Evolutionary conservation across 1,140 invertebrate species (phyloP).

Genomic region (Lepidurus arcticus): DNA sequence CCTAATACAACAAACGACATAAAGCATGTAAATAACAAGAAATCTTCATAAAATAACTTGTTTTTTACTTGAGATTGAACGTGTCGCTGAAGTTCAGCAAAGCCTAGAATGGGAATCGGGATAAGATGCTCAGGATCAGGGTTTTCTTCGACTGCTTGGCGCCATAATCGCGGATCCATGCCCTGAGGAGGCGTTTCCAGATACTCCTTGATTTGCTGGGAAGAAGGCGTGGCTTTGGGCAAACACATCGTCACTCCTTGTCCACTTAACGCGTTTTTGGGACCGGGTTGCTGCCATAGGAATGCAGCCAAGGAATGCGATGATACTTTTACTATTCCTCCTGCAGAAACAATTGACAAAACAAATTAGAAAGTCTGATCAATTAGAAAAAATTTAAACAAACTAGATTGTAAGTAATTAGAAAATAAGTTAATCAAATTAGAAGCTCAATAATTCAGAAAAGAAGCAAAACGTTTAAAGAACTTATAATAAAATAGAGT

Average conservation of each 20-base stretch:
- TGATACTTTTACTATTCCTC: constrained; percentile 32
- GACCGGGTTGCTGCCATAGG: constrained; percentile 32
- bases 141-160: constrained; percentile 87
- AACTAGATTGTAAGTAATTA: not conserved
- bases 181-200: constrained; percentile 73
- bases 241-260: constrained; percentile 32
- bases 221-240: constrained; percentile 37
- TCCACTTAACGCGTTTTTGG: constrained; percentile 19
- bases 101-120: constrained; percentile 88
- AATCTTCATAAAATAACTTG: constrained; percentile 8
- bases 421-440: no score
- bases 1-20: constrained; percentile 43
- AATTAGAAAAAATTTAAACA: not conserved
- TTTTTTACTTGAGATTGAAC: constrained; percentile 17
- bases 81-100: constrained; percentile 46
- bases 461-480: no score
- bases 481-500: no score
- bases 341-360: constrained; percentile 29
- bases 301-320: constrained; percentile 26
- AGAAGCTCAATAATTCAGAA: no score
- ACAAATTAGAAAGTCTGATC: not conserved
- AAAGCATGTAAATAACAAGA: not conserved
- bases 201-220: constrained; percentile 74
- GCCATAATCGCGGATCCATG: constrained; percentile 72
- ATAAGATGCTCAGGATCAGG: constrained; percentile 60